phyloP scores from a whole-genome alignment of 2,888 invertebrate genomes.

The Brachylomia viminalis region DNA sequence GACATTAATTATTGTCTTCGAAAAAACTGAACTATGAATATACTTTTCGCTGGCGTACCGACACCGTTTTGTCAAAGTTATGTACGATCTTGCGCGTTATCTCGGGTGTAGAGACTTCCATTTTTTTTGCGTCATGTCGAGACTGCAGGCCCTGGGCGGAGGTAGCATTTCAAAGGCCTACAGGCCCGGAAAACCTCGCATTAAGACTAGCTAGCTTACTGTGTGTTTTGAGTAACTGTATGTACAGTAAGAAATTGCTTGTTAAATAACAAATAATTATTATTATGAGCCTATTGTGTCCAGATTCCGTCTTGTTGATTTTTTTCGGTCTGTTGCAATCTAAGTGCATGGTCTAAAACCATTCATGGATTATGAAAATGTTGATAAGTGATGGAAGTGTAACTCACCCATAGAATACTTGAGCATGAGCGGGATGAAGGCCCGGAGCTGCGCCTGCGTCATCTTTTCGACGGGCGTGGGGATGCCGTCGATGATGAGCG shows the following conservation, averaged over 20 bases:
- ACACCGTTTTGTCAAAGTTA: too few species aligned
- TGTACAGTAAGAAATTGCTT: not conserved
- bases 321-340: not conserved
- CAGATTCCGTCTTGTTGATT: not conserved
- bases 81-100: too few species aligned
- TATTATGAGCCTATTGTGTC: not conserved
- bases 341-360: too few species aligned
- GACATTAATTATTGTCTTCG: too few species aligned
- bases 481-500: constrained; percentile 98
- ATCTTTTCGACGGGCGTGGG: constrained; percentile 99
- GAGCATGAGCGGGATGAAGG: constrained; percentile 99
- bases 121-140: too few species aligned
- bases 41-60: too few species aligned
- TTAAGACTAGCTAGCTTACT: not conserved
- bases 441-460: constrained; percentile 99
- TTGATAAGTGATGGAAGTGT: not conserved
- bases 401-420: constrained; percentile 97
- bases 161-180: too few species aligned
- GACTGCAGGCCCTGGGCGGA: too few species aligned
- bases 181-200: too few species aligned
- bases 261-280: not conserved
- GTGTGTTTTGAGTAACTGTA: not conserved
- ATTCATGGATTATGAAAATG: not conserved
- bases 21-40: too few species aligned
- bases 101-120: too few species aligned